Base-by-base conservation (phyloP, 64 coral and sea anemone species). In the Porites lutea region DNA sequence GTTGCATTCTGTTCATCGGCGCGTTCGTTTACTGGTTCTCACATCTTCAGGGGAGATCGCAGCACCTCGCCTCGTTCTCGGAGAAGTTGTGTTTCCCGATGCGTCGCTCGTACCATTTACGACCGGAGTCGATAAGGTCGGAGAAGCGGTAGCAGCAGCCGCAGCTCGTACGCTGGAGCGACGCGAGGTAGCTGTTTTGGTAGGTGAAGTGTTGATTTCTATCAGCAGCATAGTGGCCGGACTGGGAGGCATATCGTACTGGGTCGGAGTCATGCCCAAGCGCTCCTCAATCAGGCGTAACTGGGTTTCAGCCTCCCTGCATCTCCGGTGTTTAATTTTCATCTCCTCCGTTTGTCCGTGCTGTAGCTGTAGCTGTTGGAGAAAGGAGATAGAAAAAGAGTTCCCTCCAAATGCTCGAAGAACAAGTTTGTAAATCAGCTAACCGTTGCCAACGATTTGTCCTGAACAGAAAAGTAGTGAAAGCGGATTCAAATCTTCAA, bases 231-330 rank as follows among this genome's bases (percentile, higher is more conserved):
- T 98, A 12, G 96, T 95, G 53, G 93, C 96, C 50, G 96, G 96
- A 82, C 93, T 95, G 18, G 96, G 93, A 2, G 96, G 96, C 96
- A 98, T 98, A 77, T 98, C 92, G 69, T 98, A 98, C 70, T 95
- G 90, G 59, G 96, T 95, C 8, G 96, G 96, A 13, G 96, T 98
- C 96, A 98, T 98, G 20, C 96, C 96, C 27, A 98, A 88, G 68
- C 79, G 91, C 79, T 98, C 93, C 48, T 98, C 96, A 11, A 98
- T 98, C 87, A 93, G 80, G 54, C 96, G 96, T 62, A 98, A 83
- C 63, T 98, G 96, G 13, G 82, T 89, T 65, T 98, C 96, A 27
- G 96, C 96, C 75, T 98, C 96, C 15, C 93, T 88, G 75, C 96
- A 98, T 68, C 95, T 94, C 23, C 83, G 79, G 46, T 98, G 96